Evolutionary conservation across 2,888 invertebrate genomes (phyloP), one percentile per base, ranked within the genome.

Genomic region (Agriopis leucophaearia): DNA sequence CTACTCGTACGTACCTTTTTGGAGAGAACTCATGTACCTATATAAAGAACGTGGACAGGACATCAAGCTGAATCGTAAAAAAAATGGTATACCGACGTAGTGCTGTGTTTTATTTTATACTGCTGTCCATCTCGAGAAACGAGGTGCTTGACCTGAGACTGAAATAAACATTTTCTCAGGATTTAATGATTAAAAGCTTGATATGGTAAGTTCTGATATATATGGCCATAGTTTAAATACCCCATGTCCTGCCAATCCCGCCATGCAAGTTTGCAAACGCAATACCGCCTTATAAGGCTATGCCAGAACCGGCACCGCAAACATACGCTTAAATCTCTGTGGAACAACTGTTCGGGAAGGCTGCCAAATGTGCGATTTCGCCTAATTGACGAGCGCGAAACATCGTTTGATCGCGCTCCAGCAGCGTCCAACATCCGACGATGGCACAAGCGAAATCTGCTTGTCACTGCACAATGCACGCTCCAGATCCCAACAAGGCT

Each of bases 291-390:
- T 88, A 85, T 75, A 89, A 78, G 90, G 91, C 44, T 66, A 81
- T 82, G 82, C 67, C 74, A 52, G 64, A 56, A 68, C 71, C 74
- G 70, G 69, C 75, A 77, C 69, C 73, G 77, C 83, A 85, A 88
- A 87, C 79, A 80, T 78, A 74, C 80, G 76, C 76, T 78, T 75
- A 81, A 83, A 82, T 80, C 79, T 74, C 78, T 81, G 85, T 81
- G 78, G 83, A 88, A 88, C 88, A 89, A 89, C 85, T 89, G 90
- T 77, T 75, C 86, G 91, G 92, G 92, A 89, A 84, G 81, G 73
- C 70, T 91, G 92, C 92, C 92, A 92, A 92, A 88, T 87, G 88
- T 87, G 83, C 82, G 88, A 86, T 88, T 90, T 87, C 84, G 81
- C 86, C 87, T 91, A 92, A 92, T 92, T 90, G 92, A 90, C 88